Percentiles rank a stretch among this genome's conserved stretches.
Evolutionary conservation across 2,113 vertebrate genomes (phyloP).

Genomic region (Pyxicephalus adspersus): DNA sequence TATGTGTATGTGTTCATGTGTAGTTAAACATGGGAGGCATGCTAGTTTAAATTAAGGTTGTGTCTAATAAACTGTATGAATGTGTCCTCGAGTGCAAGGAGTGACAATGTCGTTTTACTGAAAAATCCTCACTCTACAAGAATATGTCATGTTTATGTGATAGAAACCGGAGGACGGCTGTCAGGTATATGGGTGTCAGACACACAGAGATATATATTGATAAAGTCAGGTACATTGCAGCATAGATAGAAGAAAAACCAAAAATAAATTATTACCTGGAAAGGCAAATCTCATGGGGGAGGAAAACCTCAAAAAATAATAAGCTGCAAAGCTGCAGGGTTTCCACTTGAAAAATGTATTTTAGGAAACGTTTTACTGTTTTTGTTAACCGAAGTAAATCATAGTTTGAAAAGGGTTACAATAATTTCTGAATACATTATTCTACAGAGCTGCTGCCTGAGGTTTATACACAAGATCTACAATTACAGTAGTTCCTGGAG

Average conservation of each 20-base stretch:
- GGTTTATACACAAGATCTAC: too few species aligned
- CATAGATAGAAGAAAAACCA: neutral
- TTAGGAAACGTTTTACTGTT: neutral
- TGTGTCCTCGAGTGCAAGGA: neutral
- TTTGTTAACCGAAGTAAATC: too few species aligned
- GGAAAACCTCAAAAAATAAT: slow-evolving; percentile 21
- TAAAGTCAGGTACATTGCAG: slow-evolving; percentile 16
- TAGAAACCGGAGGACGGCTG: neutral
- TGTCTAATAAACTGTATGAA: slow-evolving; percentile 8
- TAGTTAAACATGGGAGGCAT: neutral
- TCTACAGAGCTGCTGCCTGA: too few species aligned
- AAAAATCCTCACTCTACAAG: slow-evolving; percentile 16
- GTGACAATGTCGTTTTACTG: slow-evolving; percentile 28
- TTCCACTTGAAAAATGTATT: slow-evolving; percentile 10
- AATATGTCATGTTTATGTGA: slow-evolving; percentile 17
- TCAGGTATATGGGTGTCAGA: slow-evolving; percentile 7
- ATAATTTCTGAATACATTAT: too few species aligned
- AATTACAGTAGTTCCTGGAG: too few species aligned
- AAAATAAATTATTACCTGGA: slow-evolving; percentile 16
- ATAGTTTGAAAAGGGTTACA: too few species aligned
- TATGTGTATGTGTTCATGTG: too few species aligned
- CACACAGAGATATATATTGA: slow-evolving; percentile 27
- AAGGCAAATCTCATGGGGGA: neutral
- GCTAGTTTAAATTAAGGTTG: neutral
- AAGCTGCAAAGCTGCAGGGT: neutral